Percentiles rank a stretch among this genome's conserved stretches.
Conservation (phyloP, 2,797 vertebrate genomes). For the Anniella stebbinsi region DNA sequence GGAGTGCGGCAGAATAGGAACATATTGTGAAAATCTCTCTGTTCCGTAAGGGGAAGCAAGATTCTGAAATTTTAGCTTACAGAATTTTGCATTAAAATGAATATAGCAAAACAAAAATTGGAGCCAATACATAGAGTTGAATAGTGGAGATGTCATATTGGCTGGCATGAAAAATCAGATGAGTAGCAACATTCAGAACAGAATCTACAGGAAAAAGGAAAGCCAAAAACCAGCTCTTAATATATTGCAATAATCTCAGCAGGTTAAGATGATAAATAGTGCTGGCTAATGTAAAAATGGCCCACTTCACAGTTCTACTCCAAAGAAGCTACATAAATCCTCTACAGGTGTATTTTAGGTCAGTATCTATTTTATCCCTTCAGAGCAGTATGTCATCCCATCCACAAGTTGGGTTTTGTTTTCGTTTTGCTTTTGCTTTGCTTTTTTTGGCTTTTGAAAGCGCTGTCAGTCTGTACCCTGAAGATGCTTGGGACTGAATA, state of each 20-base stretch:
- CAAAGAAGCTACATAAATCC: not conserved
- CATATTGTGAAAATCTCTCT: not conserved
- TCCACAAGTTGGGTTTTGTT: not conserved
- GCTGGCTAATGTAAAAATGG: not conserved
- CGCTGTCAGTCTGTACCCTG: conserved; percentile 70
- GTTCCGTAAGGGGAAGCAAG: not conserved
- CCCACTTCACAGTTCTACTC: not conserved
- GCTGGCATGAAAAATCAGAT: not conserved
- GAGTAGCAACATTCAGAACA: not conserved
- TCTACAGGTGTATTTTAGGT: not conserved
- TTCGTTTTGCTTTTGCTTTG: not conserved
- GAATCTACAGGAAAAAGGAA: not conserved
- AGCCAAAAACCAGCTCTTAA: not conserved
- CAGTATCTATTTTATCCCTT: conserved; percentile 54
- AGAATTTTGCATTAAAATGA: not conserved
- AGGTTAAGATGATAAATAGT: not conserved
- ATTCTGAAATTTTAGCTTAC: not conserved
- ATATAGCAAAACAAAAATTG: not conserved
- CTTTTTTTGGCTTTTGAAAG: conserved; percentile 38
- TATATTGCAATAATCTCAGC: not conserved
- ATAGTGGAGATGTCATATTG: not conserved
- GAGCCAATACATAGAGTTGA: not conserved
- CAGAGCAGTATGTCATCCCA: conserved; percentile 59
- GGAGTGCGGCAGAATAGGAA: not conserved
- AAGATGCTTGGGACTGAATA: conserved; percentile 64